Conservation (phyloP, 2,113 vertebrate genomes). For the Ia io region DNA sequence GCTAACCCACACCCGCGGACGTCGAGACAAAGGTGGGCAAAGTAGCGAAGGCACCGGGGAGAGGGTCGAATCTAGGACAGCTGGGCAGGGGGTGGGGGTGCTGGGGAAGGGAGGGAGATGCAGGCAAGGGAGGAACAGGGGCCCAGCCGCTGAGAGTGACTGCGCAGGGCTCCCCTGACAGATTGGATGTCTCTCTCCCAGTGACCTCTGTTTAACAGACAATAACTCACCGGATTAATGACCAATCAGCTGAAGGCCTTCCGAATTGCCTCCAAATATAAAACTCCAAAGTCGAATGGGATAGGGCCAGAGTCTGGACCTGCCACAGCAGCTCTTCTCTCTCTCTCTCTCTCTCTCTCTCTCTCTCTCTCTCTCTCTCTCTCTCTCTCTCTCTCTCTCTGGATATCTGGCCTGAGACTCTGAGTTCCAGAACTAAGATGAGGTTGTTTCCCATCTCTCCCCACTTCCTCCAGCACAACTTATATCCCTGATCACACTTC, state of each 20-base stretch:
- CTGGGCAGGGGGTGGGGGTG: background rate
- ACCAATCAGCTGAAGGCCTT: conserved; percentile 83
- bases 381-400: background rate
- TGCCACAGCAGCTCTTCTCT: conserved; percentile 8
- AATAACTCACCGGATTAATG: conserved; percentile 90
- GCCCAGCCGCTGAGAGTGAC: conserved; percentile 24
- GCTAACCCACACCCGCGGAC: background rate
- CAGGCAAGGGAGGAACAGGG: conserved; percentile 38
- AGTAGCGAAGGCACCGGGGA: background rate
- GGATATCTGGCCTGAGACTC: background rate
- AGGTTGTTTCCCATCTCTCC: background rate
- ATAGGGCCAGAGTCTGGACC: conserved; percentile 37
- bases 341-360: background rate
- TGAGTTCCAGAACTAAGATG: conserved; percentile 19
- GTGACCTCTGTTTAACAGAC: conserved; percentile 87
- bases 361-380: background rate
- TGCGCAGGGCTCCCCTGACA: conserved; percentile 79
- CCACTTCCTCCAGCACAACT: background rate
- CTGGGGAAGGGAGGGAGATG: background rate
- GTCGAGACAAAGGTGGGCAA: background rate
- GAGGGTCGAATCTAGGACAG: background rate
- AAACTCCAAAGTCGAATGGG: conserved; percentile 67
- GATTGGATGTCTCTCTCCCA: conserved; percentile 83
- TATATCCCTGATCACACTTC: background rate
- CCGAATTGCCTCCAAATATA: conserved; percentile 79